A percentile compares a stretch with the other conserved stretches of the same genome.
These are phyloP conservation scores for Agapornis roseicollis DNA, from an alignment of 2,113 vertebrate species.

Conservation along the genomic window DNA sequence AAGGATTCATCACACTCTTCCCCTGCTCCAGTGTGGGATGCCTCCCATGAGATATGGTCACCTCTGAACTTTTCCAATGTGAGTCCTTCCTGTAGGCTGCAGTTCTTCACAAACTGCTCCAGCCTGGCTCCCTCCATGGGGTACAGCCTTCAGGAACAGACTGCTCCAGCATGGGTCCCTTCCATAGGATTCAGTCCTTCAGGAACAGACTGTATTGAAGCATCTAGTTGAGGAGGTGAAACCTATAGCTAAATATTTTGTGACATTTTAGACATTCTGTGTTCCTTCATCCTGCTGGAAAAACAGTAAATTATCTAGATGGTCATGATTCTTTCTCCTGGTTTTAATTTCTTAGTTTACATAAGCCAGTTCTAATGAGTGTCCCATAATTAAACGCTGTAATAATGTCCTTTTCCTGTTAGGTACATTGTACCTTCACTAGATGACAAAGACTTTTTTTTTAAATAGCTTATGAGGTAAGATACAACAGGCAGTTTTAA, in stretches of 20 bases:
- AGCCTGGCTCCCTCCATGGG: not conserved
- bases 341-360: not conserved
- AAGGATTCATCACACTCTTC: not conserved
- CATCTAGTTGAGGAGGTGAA: not conserved
- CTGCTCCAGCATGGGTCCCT: too few species aligned
- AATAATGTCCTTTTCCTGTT: not conserved
- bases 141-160: not conserved
- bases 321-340: not conserved
- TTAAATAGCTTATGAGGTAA: not conserved
- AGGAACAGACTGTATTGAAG: not conserved
- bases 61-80: not conserved
- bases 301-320: not conserved
- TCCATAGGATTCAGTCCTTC: not conserved
- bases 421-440: not conserved
- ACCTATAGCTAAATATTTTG: not conserved
- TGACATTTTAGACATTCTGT: not conserved
- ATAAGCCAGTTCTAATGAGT: not conserved
- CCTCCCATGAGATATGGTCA: not conserved
- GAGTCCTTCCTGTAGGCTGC: not conserved
- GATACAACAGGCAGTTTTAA: not conserved
- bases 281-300: not conserved
- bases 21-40: not conserved
- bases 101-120: not conserved
- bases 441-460: not conserved
- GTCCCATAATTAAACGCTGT: not conserved